These are phyloP conservation scores for Dendrophyllia cribrosa DNA, from an alignment of 64 coral and sea anemone genomes.

Conservation along the genomic window DNA sequence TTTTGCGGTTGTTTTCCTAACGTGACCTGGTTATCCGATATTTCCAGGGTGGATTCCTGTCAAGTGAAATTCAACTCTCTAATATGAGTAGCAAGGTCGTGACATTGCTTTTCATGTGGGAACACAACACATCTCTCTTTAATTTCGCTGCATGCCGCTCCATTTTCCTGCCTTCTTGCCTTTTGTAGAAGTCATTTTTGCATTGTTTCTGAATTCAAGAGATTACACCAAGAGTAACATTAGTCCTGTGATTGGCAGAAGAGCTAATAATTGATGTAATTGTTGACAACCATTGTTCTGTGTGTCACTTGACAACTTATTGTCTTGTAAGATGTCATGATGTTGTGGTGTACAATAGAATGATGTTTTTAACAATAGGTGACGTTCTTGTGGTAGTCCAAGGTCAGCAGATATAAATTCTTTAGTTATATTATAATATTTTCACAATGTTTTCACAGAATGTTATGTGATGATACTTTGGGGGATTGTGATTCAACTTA, in stretches of 20 bases:
- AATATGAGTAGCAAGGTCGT: neutral
- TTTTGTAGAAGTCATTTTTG: neutral
- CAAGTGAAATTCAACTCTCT: conserved; percentile 33
- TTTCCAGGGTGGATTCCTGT: neutral
- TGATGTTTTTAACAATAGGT: conserved; percentile 23
- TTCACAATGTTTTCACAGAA: neutral
- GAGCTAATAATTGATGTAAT: conserved; percentile 28
- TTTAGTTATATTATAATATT: neutral
- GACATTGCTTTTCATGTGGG: conserved; percentile 13
- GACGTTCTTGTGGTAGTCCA: neutral
- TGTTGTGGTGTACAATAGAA: conserved; percentile 17
- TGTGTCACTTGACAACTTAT: conserved; percentile 37
- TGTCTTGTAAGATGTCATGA: conserved; percentile 57
- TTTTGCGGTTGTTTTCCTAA: conserved; percentile 44
- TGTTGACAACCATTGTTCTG: conserved; percentile 51
- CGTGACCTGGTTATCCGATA: conserved; percentile 64
- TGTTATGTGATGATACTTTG: too few species aligned
- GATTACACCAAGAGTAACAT: conserved; percentile 22
- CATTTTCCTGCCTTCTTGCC: neutral
- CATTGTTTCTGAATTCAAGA: neutral
- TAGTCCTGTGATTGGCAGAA: conserved; percentile 26
- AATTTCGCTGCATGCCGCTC: neutral
- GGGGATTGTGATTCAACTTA: too few species aligned
- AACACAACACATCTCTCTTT: neutral
- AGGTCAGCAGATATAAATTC: neutral